A percentile compares a stretch with the other conserved stretches of the same genome.
phyloP scores from a whole-genome alignment of 2,797 vertebrate genomes.

The Sebastes trivittatus region DNA sequence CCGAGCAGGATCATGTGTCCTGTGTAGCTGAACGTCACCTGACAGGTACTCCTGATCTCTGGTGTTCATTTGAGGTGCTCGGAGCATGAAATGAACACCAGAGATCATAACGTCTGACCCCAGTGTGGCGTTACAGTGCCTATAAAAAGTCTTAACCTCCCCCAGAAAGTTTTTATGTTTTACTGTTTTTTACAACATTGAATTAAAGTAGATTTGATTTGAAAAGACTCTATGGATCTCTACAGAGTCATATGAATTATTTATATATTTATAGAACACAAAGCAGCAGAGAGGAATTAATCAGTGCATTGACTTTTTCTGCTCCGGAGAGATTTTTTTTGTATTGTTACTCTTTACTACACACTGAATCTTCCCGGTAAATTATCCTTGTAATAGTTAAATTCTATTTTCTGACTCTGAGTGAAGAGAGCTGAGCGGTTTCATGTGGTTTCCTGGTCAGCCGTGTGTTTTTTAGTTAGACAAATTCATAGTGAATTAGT shows the following conservation, averaged over 20 bases:
- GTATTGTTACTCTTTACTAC: not conserved
- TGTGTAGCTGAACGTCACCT: not conserved
- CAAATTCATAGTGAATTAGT: not conserved
- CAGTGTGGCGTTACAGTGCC: not conserved
- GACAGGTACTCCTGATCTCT: not conserved
- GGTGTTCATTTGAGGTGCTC: not conserved
- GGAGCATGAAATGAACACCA: conserved; percentile 6
- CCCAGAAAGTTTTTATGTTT: not conserved
- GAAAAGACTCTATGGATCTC: not conserved
- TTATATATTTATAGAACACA: not conserved
- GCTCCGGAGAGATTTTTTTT: not conserved
- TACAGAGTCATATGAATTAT: not conserved
- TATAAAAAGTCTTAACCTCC: not conserved
- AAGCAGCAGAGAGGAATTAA: not conserved
- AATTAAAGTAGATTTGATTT: not conserved
- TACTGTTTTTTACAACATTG: not conserved
- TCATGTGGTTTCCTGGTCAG: not conserved
- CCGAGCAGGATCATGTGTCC: conserved; percentile 11
- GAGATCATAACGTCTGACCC: not conserved
- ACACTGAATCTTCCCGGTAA: not conserved
- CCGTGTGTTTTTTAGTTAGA: not conserved
- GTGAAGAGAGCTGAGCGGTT: no score
- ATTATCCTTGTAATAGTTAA: not conserved
- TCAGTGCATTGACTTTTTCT: not conserved
- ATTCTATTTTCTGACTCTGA: not conserved